Conservation (phyloP, 2,113 vertebrate species). For the Atlantisia rogersi region DNA sequence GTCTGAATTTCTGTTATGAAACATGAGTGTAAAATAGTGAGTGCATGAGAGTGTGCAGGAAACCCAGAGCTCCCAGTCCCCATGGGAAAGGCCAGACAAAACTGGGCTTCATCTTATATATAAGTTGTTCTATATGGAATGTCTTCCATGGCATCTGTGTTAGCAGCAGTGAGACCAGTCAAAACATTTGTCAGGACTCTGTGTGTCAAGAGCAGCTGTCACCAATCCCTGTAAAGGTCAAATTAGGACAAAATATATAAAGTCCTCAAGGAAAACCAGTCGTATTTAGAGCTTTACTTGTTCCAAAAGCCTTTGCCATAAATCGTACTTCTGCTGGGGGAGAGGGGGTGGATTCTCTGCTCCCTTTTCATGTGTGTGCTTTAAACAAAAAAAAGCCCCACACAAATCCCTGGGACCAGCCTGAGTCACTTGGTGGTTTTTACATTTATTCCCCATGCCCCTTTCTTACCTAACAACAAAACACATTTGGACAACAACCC, state of each 20-base stretch:
- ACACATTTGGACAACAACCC: slow-evolving; percentile 33
- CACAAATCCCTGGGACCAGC: neutral
- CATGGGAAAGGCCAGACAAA: neutral
- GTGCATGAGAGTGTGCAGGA: neutral
- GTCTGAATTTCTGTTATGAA: neutral
- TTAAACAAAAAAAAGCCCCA: neutral
- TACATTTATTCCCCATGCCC: neutral
- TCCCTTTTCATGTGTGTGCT: neutral
- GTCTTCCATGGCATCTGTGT: neutral
- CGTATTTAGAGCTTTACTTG: neutral
- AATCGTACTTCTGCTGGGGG: neutral
- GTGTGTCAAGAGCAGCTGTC: slow-evolving; percentile 55
- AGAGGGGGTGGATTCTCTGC: neutral
- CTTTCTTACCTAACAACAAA: slow-evolving; percentile 49
- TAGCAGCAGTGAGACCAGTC: neutral
- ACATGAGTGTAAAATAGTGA: neutral
- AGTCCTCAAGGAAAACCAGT: neutral
- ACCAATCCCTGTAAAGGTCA: slow-evolving; percentile 27
- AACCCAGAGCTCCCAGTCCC: neutral
- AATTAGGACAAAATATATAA: slow-evolving; percentile 23
- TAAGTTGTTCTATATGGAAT: neutral
- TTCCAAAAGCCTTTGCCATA: neutral
- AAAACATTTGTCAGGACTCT: slow-evolving; percentile 2
- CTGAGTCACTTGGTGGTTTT: slow-evolving; percentile 46
- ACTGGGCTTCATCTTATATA: neutral